A percentile compares a stretch with the other conserved stretches of the same genome.
phyloP scores from a whole-genome alignment of 2,888 invertebrate species.

The Helleia helle region DNA sequence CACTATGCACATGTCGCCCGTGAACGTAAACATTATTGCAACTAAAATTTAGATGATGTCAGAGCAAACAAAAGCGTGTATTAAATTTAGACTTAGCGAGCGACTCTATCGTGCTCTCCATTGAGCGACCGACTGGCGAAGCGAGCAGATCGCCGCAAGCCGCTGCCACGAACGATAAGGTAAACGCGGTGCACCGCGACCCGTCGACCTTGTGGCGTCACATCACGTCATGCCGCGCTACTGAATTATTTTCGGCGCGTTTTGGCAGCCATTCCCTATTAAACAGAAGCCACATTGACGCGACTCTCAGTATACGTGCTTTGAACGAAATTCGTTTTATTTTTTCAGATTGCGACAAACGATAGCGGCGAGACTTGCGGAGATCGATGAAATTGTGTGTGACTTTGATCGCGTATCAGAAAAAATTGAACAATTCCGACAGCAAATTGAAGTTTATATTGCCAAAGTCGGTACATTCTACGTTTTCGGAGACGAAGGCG shows the following conservation, averaged over 20 bases:
- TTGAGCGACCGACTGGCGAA: slow-evolving; percentile 68
- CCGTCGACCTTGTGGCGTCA: slow-evolving; percentile 60
- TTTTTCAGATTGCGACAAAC: slow-evolving; percentile 87
- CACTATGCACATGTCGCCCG: slow-evolving; percentile 38
- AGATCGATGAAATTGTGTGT: slow-evolving; percentile 82
- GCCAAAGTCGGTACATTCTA: slow-evolving; percentile 81
- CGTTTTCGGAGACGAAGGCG: slow-evolving; percentile 84
- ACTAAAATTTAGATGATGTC: slow-evolving; percentile 66
- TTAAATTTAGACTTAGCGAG: slow-evolving; percentile 63
- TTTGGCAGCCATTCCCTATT: slow-evolving; percentile 56
- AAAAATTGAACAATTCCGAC: slow-evolving; percentile 79
- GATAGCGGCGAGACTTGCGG: slow-evolving; percentile 83
- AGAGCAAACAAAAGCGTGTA: slow-evolving; percentile 63
- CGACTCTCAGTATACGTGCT: slow-evolving; percentile 31
- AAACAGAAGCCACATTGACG: slow-evolving; percentile 35
- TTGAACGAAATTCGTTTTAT: slow-evolving; percentile 35
- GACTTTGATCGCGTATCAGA: slow-evolving; percentile 83
- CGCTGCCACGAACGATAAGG: slow-evolving; percentile 64
- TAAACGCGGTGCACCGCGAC: slow-evolving; percentile 29
- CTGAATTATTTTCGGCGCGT: slow-evolving; percentile 64
- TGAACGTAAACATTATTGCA: slow-evolving; percentile 66
- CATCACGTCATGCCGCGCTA: slow-evolving; percentile 58
- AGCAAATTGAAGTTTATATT: slow-evolving; percentile 78
- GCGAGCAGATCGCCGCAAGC: slow-evolving; percentile 66
- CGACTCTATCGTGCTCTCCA: slow-evolving; percentile 58